phyloP scores from a whole-genome alignment of 2,888 invertebrate genomes.

The Lepidochrysops patricia region DNA sequence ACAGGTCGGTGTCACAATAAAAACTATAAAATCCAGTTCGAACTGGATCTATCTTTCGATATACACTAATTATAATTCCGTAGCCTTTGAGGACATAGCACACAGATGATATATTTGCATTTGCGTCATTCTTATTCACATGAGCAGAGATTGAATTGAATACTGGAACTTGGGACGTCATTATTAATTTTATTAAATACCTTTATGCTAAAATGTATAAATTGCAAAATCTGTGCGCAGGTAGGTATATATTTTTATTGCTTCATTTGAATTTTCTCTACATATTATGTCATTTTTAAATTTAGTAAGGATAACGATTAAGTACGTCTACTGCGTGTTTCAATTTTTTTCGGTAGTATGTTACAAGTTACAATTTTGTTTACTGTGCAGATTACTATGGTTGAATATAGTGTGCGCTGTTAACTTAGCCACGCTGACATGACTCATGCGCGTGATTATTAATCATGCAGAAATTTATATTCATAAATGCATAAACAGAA shows the following conservation, averaged over 20 bases:
- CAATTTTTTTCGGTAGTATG: too few relatives aligned
- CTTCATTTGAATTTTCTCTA: too few relatives aligned
- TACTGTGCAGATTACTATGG: neutral
- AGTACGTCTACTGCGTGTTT: too few relatives aligned
- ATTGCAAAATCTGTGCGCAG: too few relatives aligned
- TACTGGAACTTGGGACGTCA: too few relatives aligned
- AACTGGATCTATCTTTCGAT: neutral
- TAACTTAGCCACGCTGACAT: neutral
- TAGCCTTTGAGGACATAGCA: neutral
- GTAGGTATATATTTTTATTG: too few relatives aligned
- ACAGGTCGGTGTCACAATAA: slow-evolving; percentile 6
- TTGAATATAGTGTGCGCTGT: neutral
- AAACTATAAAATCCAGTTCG: slow-evolving; percentile 3
- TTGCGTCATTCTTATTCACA: too few relatives aligned
- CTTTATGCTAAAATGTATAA: too few relatives aligned
- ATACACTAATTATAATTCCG: neutral
- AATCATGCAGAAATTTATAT: neutral
- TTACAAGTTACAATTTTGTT: neutral
- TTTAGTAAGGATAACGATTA: too few relatives aligned
- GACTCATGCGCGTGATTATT: neutral
- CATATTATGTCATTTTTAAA: too few relatives aligned
- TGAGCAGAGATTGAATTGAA: too few relatives aligned
- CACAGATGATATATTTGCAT: neutral
- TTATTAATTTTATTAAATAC: too few relatives aligned
- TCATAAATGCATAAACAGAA: neutral